Evolutionary conservation across 2,888 invertebrate species (phyloP).

Genomic region (Folsomia candida): DNA sequence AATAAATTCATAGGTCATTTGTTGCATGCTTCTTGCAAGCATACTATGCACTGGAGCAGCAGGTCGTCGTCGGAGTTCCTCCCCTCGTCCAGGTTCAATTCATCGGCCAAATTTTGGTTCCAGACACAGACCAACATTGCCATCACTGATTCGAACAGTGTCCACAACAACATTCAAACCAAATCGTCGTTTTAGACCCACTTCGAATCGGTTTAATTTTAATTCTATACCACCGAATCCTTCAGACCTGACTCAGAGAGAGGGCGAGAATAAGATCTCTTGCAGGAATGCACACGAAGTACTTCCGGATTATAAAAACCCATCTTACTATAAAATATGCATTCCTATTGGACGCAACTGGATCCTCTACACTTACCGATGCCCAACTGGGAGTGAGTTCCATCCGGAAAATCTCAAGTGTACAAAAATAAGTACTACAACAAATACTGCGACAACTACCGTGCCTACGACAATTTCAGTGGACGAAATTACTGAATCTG

Average conservation of each 20-base stretch:
- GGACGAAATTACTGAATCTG: not conserved
- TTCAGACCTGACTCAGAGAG: not conserved
- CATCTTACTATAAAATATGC: not conserved
- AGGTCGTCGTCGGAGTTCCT: no score
- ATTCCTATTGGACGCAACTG: not conserved
- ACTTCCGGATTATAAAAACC: not conserved
- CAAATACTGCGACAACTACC: not conserved
- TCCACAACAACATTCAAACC: no score
- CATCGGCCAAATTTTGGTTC: no score
- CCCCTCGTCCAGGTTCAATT: no score
- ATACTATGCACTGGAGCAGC: not conserved
- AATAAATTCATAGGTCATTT: no score
- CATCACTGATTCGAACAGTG: no score
- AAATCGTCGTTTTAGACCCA: not conserved
- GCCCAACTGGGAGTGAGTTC: not conserved
- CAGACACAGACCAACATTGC: no score
- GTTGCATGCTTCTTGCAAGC: not conserved
- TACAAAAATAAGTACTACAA: not conserved
- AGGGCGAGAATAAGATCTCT: not conserved
- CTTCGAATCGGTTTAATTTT: not conserved
- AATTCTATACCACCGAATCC: not conserved
- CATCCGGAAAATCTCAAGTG: not conserved
- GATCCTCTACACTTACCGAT: conserved; percentile 3
- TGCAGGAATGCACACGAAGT: not conserved
- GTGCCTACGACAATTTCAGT: not conserved